A percentile compares a stretch with the other conserved stretches of the same genome.
These are phyloP conservation scores for Ciconia nigra DNA, from an alignment of 2,797 vertebrate genomes.

Conservation along the genomic window DNA sequence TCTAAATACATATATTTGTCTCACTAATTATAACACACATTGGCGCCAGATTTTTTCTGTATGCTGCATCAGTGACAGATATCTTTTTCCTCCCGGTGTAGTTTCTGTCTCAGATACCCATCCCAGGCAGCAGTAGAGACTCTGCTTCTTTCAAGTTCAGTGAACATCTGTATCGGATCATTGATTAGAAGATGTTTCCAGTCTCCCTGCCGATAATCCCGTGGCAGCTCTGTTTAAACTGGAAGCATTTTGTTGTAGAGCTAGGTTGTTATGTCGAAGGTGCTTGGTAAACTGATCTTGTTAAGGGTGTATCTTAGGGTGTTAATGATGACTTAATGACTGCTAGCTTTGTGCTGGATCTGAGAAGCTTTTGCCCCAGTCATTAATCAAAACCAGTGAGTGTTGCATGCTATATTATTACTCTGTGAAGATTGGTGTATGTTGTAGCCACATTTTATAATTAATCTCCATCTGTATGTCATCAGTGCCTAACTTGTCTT, in stretches of 20 bases:
- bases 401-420: background rate
- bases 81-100: background rate
- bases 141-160: background rate
- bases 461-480: background rate
- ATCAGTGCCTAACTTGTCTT: background rate
- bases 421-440: fast-evolving
- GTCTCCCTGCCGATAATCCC: background rate
- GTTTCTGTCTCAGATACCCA: background rate
- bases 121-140: background rate
- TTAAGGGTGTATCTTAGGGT: background rate
- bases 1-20: background rate
- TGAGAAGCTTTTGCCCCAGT: background rate
- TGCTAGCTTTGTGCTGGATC: background rate
- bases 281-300: background rate
- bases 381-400: background rate
- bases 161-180: background rate
- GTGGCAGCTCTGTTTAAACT: background rate
- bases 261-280: background rate
- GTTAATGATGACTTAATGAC: background rate
- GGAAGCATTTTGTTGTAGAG: background rate
- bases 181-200: background rate
- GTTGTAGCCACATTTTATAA: background rate
- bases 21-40: background rate
- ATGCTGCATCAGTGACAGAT: background rate
- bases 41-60: background rate